Evolutionary conservation across 2,888 invertebrate species (phyloP), one percentile per base, ranked within the genome.

Genomic region (Orthonevra nobilis): DNA sequence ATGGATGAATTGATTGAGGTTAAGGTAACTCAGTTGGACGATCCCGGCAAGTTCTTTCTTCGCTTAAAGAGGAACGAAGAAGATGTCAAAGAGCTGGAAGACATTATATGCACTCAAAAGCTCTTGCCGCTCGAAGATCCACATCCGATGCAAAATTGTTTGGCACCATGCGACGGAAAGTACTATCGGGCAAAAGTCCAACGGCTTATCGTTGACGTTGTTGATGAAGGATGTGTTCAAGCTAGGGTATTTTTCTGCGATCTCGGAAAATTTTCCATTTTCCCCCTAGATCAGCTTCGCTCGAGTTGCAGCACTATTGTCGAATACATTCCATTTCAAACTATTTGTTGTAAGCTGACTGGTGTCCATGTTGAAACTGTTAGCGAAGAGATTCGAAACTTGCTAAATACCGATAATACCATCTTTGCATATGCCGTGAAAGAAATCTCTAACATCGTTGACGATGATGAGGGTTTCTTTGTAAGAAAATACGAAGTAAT

Each of bases 161-260:
- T 85, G 23, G 83, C 84, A 0, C 83, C 81, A 42, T 70, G 68
- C 14, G 63, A 82, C 12, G 66, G 82, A 3, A 17, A 28, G 2
- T 84, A 82, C 56, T 81, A 83, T 44, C 83, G 85, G 3, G 84
- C 84, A 0, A 84, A 84, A 63, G 63, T 85, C n/a, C 81, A 82
- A 42, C 82, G 81, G 1, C 28, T 84, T 1, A 70, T 81, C 17
- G 58, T 73, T 6, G 61, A 56, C 3, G 58, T 64, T 0, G 48
- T 44, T 2, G 56, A 69, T 1, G n/a, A n/a, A n/a, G 54, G 81
- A 7, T 77, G 77, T 26, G 63, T 84, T 2, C 20, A 61, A 28
- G 79, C 66, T 0, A 48, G 66, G 20, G 54, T 73, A 1, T 79
- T 79, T 28, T 73, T 68, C 10, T 79, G 79, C 26, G 79, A 79